A percentile compares a stretch with the other conserved stretches of the same genome.
These are phyloP conservation scores for Enteromius paludinosus DNA, from an alignment of 2,797 vertebrate genomes.

Conservation along the genomic window DNA sequence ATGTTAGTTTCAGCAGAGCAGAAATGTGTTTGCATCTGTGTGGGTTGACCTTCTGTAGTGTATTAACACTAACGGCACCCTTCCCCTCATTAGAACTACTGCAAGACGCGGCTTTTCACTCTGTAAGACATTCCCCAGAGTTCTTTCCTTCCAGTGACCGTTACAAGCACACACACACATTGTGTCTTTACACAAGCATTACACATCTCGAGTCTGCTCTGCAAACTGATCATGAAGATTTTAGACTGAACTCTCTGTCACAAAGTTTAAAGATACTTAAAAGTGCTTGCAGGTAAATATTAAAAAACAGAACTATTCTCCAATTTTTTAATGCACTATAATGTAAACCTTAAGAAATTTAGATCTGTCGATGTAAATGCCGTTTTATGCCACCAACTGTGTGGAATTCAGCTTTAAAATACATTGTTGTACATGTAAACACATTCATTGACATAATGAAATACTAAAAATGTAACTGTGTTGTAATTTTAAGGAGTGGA, in stretches of 20 bases:
- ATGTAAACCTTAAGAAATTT: background rate
- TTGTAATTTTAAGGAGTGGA: background rate
- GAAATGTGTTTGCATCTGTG: slow-evolving; percentile 43
- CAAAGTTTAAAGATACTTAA: background rate
- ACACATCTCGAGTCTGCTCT: background rate
- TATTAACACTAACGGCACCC: slow-evolving; percentile 36
- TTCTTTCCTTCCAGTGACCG: slow-evolving; percentile 4
- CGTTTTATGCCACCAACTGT: background rate
- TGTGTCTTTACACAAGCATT: background rate
- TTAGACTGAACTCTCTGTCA: background rate
- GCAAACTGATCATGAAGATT: background rate
- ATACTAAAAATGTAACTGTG: background rate
- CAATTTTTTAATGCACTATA: background rate
- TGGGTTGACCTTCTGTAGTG: slow-evolving; percentile 37
- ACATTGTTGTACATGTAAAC: background rate
- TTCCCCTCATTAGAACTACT: slow-evolving; percentile 42
- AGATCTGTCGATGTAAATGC: too few species aligned
- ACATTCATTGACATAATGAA: too few species aligned
- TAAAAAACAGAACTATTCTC: background rate
- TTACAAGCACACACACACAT: slow-evolving; percentile 6
- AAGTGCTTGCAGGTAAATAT: background rate
- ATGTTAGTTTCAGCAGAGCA: slow-evolving; percentile 17
- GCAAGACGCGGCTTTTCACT: slow-evolving; percentile 12
- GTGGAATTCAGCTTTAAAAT: background rate
- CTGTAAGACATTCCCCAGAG: slow-evolving; percentile 44